Evolutionary conservation across 2,797 vertebrate genomes (phyloP), one percentile per base, ranked within the genome.

Genomic region (Moxostoma hubbsi): DNA sequence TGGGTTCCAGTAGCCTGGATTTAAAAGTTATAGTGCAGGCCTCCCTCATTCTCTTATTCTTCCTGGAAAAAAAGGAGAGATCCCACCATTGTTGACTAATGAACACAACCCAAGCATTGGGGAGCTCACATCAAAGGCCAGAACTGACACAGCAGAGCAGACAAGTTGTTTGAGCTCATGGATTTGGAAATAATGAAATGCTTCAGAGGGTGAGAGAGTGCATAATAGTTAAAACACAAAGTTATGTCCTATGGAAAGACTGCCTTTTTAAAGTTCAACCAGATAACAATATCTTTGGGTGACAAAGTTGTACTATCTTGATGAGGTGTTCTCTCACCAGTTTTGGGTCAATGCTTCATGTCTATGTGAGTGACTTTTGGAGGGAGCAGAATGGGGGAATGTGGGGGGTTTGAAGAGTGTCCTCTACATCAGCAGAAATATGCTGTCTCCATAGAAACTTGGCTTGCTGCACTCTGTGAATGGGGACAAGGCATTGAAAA

Each of bases 141-240:
- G 80, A 84, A 88, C 88, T 89, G 89, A 92, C 89, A 88, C 90
- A 89, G 91, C 89, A 85, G 87, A 91, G 85, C 88, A 85, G 87
- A 89, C 89, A 91, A 88, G 91, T 92, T 91, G 91, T 92, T 90
- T 90, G 84, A 91, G 89, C 86, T 88, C 90, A 91, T 81, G 89
- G 89, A 87, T 89, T 92, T 85, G 89, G 91, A 92, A 92, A 87
- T 93, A 93, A 92, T 89, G 87, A 90, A 91, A 91, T 82, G 84
- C 82, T 90, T 89, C 87, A 74, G 86, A 88, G 89, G 84, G 85
- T 89, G 86, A 83, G 89, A 90, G 88, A 90, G 86, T 75, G 77
- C 69, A 16, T 81, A 80, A 89, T 86, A 88, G 88, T 88, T 90
- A 87, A 83, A 91, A 91, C 90, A 92, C 88, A 90, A 90, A 66